Evolutionary conservation across 2,797 vertebrate genomes (phyloP).

Genomic region (Semotilus atromaculatus): DNA sequence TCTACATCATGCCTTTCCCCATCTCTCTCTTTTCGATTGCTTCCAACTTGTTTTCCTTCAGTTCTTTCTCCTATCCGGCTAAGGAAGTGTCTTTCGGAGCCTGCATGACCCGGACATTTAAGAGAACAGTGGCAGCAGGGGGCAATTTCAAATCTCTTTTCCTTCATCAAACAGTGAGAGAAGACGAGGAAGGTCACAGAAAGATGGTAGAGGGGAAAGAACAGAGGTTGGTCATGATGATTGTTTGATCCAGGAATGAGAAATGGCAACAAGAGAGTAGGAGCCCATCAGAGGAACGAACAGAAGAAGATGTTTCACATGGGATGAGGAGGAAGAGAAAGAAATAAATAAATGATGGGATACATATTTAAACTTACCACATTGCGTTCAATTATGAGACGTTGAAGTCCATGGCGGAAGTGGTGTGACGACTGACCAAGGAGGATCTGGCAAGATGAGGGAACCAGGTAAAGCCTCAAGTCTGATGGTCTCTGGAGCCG

Average conservation of each 20-base stretch:
- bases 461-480: too few relatives aligned
- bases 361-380: neutral
- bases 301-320: constrained; percentile 18
- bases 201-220: constrained; percentile 34
- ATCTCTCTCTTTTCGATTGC: neutral
- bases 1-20: neutral
- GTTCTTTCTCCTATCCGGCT: neutral
- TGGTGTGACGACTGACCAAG: too few relatives aligned
- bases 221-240: constrained; percentile 44
- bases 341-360: neutral
- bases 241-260: constrained; percentile 50
- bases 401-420: too few relatives aligned
- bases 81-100: constrained; percentile 38
- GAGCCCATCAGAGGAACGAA: constrained; percentile 1
- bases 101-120: constrained; percentile 50
- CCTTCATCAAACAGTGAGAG: constrained; percentile 60
- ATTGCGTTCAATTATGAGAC: neutral
- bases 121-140: constrained; percentile 57
- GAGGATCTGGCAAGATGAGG: too few relatives aligned
- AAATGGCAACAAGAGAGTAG: constrained; percentile 43
- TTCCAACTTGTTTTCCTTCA: neutral
- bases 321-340: constrained; percentile 18
- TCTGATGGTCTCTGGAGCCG: too few relatives aligned
- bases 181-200: constrained; percentile 37
- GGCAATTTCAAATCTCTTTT: constrained; percentile 69